phyloP scores from a whole-genome alignment of 2,113 vertebrate species.

The Corydoras sp. region DNA sequence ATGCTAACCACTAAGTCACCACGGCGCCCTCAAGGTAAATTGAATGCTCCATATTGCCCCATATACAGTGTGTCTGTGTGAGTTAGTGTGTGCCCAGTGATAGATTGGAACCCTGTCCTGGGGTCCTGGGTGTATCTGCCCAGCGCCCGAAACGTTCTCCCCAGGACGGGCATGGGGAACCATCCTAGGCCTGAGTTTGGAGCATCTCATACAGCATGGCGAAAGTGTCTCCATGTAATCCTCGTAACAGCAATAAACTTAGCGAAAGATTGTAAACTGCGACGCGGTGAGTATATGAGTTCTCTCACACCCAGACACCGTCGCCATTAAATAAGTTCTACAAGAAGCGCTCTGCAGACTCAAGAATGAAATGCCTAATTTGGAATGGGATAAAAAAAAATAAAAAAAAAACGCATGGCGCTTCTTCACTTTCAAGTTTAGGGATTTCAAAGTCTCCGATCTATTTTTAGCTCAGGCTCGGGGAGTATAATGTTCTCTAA shows the following conservation, averaged over 20 bases:
- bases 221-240: no score
- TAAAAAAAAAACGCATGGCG: not conserved
- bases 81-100: no score
- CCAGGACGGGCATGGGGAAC: no score
- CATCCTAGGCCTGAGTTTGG: no score
- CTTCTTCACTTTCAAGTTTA: conserved; percentile 28
- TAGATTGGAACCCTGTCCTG: no score
- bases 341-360: not conserved
- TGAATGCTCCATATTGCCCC: no score
- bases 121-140: no score
- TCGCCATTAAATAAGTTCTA: conserved; percentile 9
- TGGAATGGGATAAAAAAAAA: conserved; percentile 18
- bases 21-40: no score
- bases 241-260: not conserved
- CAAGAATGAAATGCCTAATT: conserved; percentile 2
- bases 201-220: no score
- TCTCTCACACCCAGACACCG: conserved; percentile 2
- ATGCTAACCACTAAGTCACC: no score
- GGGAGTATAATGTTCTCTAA: conserved; percentile 30
- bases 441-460: conserved; percentile 24
- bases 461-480: conserved; percentile 28
- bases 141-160: no score
- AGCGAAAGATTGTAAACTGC: not conserved
- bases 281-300: not conserved
- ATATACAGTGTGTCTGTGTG: no score